These are phyloP conservation scores for Clinocottus analis DNA, from an alignment of 2,113 vertebrate species.

Conservation along the genomic window DNA sequence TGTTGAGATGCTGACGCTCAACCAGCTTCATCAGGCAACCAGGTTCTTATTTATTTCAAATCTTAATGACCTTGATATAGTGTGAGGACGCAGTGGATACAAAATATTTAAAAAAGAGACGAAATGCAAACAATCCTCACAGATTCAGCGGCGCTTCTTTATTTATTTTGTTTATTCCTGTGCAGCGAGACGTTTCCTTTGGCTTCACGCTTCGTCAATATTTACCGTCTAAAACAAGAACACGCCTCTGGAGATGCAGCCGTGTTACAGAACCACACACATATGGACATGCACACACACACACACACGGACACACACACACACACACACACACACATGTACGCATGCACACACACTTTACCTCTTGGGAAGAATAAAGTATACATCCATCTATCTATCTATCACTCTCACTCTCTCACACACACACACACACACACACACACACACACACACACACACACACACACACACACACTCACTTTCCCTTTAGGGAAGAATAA, in stretches of 20 bases:
- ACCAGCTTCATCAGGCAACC: neutral
- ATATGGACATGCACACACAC: conserved; percentile 39
- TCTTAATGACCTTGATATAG: conserved; percentile 12
- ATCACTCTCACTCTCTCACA: no score
- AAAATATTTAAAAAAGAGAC: conserved; percentile 3
- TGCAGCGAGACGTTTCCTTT: conserved; percentile 75
- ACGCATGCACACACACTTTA: conserved; percentile 43
- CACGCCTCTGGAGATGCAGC: conserved; percentile 65
- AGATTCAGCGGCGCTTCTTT: conserved; percentile 43
- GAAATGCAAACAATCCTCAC: conserved; percentile 31
- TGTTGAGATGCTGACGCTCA: neutral
- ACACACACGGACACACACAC: conserved; percentile 23
- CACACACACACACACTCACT: conserved; percentile 37
- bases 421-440: conserved; percentile 30
- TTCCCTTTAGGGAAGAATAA: no score
- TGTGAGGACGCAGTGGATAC: conserved; percentile 28
- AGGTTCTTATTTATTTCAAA: conserved; percentile 7
- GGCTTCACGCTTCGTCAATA: conserved; percentile 78
- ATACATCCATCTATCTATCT: no score
- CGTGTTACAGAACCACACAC: conserved; percentile 73
- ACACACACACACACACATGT: conserved; percentile 17
- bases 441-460: conserved; percentile 21
- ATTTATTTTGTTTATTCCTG: conserved; percentile 72
- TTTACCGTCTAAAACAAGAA: conserved; percentile 82
- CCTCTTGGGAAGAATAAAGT: no score